Evolutionary conservation across 2,797 vertebrate species (phyloP).

Genomic region (Hippocampus kuda): DNA sequence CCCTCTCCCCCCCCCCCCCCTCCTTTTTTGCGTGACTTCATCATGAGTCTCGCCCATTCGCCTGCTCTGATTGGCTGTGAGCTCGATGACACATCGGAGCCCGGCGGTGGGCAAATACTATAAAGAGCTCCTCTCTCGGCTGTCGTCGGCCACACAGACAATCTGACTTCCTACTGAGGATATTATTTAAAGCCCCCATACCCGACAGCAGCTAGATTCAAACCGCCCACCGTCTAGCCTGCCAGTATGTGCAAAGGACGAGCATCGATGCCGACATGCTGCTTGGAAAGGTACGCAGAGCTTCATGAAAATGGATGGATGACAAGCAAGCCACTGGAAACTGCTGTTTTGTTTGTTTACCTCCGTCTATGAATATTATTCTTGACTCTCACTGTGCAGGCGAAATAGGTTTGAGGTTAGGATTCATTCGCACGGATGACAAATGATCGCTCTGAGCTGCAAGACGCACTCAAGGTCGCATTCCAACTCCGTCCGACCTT

Average conservation of each 20-base stretch:
- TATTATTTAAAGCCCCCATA: constrained; percentile 16
- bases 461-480: neutral
- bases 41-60: neutral
- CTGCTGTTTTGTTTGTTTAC: neutral
- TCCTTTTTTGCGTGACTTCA: neutral
- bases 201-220: neutral
- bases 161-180: constrained; percentile 15
- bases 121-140: neutral
- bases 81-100: constrained; percentile 4
- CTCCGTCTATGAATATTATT: constrained; percentile 7
- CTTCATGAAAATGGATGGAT: neutral
- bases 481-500: constrained; percentile 1
- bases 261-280: constrained; percentile 70
- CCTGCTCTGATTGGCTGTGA: neutral
- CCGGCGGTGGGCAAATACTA: neutral
- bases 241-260: constrained; percentile 77
- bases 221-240: constrained; percentile 9
- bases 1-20: neutral
- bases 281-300: constrained; percentile 81
- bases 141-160: neutral
- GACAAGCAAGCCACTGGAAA: neutral
- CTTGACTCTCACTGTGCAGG: neutral
- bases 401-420: neutral
- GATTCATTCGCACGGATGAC: no score
- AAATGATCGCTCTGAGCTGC: neutral